Conservation (phyloP, 1,140 invertebrate genomes). For the Oreohelix idahoensis region DNA sequence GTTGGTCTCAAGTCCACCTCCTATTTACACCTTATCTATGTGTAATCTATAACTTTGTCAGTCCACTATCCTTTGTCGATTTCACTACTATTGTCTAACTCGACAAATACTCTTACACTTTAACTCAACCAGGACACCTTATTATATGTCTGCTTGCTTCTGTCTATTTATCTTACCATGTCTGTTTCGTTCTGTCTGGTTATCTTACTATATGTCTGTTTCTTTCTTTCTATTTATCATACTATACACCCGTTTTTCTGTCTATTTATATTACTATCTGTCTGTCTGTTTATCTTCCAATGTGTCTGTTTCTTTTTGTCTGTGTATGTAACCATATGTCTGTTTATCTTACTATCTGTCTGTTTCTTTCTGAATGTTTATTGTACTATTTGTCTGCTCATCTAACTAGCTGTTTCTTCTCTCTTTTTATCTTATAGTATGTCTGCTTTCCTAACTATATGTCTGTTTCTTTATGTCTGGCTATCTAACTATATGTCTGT, state of each 20-base stretch:
- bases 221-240: background rate
- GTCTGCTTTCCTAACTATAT: no score
- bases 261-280: background rate
- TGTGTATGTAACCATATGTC: background rate
- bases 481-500: no score
- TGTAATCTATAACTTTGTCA: no score
- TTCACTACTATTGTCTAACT: no score
- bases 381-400: background rate
- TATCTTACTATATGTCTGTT: background rate
- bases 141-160: background rate
- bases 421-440: no score
- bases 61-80: no score
- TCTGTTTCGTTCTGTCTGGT: background rate
- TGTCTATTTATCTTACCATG: background rate
- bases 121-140: no score
- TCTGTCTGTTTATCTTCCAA: background rate
- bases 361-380: background rate
- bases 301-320: background rate
- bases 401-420: background rate
- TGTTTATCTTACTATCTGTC: background rate
- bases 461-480: no score
- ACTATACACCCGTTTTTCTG: background rate
- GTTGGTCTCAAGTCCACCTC: no score
- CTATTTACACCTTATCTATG: no score
- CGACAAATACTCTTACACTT: no score